Evolutionary conservation across 2,888 invertebrate species (phyloP).

Genomic region (Rhingia rostrata): DNA sequence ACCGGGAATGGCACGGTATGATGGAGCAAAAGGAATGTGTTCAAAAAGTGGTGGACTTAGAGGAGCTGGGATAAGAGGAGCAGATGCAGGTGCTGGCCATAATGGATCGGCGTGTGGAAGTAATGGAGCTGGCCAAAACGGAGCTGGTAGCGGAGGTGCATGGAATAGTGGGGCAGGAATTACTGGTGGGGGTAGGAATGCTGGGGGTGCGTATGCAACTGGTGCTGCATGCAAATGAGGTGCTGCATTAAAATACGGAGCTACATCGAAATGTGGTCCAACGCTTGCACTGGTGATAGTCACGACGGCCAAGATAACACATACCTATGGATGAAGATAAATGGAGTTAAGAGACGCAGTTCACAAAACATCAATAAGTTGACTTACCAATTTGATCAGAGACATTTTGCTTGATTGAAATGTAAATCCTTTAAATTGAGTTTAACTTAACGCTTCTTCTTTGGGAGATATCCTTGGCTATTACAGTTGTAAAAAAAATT

Average conservation of each 20-base stretch:
- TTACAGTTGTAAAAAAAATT: conserved; percentile 3
- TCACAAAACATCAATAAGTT: background rate
- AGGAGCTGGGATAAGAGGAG: conserved; percentile 67
- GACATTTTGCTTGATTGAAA: conserved; percentile 47
- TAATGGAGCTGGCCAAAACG: conserved; percentile 55
- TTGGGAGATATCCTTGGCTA: background rate
- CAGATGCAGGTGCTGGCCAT: conserved; percentile 57
- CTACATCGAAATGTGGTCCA: conserved; percentile 60
- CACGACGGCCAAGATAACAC: conserved; percentile 39
- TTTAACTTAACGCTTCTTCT: background rate
- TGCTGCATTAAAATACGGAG: conserved; percentile 10
- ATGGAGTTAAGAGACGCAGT: background rate
- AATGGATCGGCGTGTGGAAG: conserved; percentile 64
- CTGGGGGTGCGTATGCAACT: conserved; percentile 41
- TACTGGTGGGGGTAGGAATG: conserved; percentile 62
- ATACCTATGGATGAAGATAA: background rate
- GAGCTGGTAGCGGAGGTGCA: conserved; percentile 59
- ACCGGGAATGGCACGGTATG: conserved; percentile 80
- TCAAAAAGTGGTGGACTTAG: conserved; percentile 76
- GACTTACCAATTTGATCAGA: conserved; percentile 59
- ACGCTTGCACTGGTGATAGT: conserved; percentile 51
- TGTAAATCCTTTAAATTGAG: conserved; percentile 11
- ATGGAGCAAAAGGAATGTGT: conserved; percentile 77
- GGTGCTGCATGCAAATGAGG: conserved; percentile 23
- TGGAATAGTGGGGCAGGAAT: conserved; percentile 38